phyloP scores from a whole-genome alignment of 2,113 vertebrate species.

The Lates calcarifer region DNA sequence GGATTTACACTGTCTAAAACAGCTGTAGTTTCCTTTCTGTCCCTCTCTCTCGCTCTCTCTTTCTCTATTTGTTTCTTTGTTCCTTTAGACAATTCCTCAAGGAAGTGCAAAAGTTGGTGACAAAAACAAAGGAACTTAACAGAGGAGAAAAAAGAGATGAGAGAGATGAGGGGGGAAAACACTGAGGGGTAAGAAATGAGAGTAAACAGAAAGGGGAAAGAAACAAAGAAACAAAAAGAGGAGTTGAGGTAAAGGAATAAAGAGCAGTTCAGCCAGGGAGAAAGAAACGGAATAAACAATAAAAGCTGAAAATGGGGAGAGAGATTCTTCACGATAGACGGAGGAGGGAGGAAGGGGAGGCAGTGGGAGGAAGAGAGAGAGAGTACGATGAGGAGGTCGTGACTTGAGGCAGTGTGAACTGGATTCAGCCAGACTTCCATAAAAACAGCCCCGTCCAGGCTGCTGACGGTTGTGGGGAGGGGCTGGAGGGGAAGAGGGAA shows the following conservation, averaged over 20 bases:
- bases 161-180: not conserved
- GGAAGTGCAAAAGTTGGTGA: not conserved
- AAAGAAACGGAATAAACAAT: not conserved
- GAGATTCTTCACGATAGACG: not conserved
- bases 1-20: not conserved
- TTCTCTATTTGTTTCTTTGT: not conserved
- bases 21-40: not conserved
- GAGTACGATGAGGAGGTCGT: conserved; percentile 48
- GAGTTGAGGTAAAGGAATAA: not conserved
- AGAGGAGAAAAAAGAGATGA: not conserved
- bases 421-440: conserved; percentile 80
- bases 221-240: not conserved
- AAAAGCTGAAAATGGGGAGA: not conserved
- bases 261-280: not conserved
- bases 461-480: conserved; percentile 36
- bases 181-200: not conserved
- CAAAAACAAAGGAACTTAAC: not conserved
- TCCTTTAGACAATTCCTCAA: not conserved
- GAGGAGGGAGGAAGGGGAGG: not conserved
- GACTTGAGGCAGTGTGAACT: conserved; percentile 72
- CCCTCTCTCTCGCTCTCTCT: too few species aligned
- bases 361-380: not conserved
- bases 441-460: conserved; percentile 64
- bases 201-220: not conserved
- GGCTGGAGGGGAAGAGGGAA: conserved; percentile 8